Percentiles rank a stretch among this genome's conserved stretches.
phyloP scores from a whole-genome alignment of 2,797 vertebrate genomes.

The Xerus rutilus region DNA sequence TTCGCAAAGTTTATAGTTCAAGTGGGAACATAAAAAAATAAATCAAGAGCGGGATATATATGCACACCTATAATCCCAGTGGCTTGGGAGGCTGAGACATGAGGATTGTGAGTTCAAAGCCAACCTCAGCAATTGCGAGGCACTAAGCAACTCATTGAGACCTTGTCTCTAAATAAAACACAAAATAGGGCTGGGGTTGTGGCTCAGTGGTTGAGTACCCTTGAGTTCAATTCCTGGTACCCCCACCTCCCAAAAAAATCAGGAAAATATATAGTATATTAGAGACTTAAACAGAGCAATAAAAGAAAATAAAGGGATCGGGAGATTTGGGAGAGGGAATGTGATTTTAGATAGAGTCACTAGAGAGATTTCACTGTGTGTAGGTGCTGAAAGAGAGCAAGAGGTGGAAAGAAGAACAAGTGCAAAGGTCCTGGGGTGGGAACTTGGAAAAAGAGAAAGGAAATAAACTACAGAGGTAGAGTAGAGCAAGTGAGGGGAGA shows the following conservation, averaged over 20 bases:
- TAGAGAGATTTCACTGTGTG: neutral
- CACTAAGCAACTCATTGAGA: no score
- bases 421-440: neutral
- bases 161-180: no score
- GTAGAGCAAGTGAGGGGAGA: neutral
- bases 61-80: no score
- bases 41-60: neutral
- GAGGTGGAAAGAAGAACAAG: neutral
- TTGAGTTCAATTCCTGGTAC: no score
- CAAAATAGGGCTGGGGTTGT: no score
- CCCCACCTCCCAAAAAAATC: no score
- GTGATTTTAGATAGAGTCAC: neutral
- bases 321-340: neutral
- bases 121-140: no score
- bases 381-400: neutral
- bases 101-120: no score
- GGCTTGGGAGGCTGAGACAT: no score
- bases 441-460: neutral
- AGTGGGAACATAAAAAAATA: neutral
- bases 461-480: neutral
- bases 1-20: neutral
- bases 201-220: no score
- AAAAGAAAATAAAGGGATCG: neutral
- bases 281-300: neutral
- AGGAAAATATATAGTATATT: neutral